Conservation (phyloP, 2,113 vertebrate species). For the Indri indri region DNA sequence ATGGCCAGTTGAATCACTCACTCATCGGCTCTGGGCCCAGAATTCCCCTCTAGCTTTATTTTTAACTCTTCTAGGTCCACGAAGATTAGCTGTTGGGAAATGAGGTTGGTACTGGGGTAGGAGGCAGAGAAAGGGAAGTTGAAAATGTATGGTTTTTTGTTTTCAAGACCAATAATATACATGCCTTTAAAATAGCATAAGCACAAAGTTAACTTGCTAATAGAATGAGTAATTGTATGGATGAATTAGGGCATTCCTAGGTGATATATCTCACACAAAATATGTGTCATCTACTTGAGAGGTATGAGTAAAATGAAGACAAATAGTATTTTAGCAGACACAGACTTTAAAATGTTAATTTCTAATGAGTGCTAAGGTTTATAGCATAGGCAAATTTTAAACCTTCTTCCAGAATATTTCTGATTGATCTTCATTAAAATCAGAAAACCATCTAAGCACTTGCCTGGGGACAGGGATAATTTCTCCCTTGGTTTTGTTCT, state of each 20-base stretch:
- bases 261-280: not conserved
- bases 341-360: not conserved
- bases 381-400: not conserved
- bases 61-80: not conserved
- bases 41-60: not conserved
- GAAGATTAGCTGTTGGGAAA: not conserved
- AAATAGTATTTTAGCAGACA: not conserved
- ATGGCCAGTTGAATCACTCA: not conserved
- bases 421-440: not conserved
- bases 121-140: not conserved
- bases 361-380: constrained; percentile 7
- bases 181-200: not conserved
- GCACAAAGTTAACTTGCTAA: not conserved
- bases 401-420: not conserved
- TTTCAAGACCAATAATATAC: not conserved
- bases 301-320: constrained; percentile 10
- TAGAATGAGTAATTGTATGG: not conserved
- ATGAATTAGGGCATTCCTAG: not conserved
- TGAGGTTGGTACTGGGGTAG: not conserved
- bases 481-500: not conserved
- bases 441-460: not conserved
- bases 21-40: not conserved
- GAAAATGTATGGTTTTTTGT: not conserved
- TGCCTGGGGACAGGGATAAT: not conserved
- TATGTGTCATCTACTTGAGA: not conserved